Evolutionary conservation across 2,113 vertebrate genomes (phyloP), one percentile per base, ranked within the genome.

Genomic region (Dascyllus trimaculatus): DNA sequence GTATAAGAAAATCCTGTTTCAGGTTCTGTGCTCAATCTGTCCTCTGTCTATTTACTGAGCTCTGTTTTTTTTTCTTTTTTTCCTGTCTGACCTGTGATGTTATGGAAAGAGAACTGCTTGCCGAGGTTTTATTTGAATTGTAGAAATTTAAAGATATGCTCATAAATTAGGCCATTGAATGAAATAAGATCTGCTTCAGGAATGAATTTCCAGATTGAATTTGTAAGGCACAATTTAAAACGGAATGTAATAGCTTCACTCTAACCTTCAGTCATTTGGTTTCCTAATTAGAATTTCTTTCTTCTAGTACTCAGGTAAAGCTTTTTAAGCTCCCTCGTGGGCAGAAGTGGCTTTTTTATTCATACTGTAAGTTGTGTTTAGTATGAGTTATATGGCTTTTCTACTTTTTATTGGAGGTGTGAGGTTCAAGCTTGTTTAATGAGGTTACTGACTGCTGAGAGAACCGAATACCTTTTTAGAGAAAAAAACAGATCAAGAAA

Each of bases 1-100:
- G 43, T 71, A 84, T 73, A 61, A 70, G 61, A 62, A 78, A 82
- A 74, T 71, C 52, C 26, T 74, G 51, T 81, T 49, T 59, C 52
- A 60, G 46, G 57, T 84, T 61, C 67, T 52, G 24, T 19, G 38
- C 53, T 74, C 58, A 67, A 40, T 73, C 58, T 71, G 53, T 60
- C 29, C 54, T 24, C 35, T 60, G 58, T 49, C 58, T 63, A 22
- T 79, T 80, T 78, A 60, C 65, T 43, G 59, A 81, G 69, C 62
- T 49, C 40, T n/a, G 19, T 11, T 29, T 62, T 68, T 40, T 59
- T 22, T 69, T 53, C 24, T 2, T 19, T 6, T 40, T 38, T 11
- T 11, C 57, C 24, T 53, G 4, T 58, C 52, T 25, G 26, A 10
- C 56, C 35, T 29, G 29, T 22, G 57, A 22, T 75, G 29, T 57